These are phyloP conservation scores for Pyrgilauda ruficollis DNA, from an alignment of 2,113 vertebrate species.

Conservation along the genomic window DNA sequence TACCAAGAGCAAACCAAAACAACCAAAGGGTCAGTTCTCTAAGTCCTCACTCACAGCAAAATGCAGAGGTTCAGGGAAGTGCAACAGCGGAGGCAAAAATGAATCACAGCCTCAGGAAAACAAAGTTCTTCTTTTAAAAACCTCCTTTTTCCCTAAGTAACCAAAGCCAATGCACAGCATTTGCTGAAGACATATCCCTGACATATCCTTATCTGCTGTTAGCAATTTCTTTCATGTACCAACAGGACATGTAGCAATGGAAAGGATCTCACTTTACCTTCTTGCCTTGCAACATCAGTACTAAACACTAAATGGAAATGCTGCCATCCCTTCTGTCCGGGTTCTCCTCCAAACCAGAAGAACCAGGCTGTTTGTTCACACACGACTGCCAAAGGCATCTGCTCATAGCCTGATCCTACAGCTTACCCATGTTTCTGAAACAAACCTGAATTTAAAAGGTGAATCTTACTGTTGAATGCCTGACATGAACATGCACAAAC, in stretches of 20 bases:
- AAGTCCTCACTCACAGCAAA: background rate
- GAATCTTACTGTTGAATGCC: background rate
- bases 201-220: too few relatives aligned
- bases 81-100: background rate
- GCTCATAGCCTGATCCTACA: background rate
- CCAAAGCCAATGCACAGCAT: too few relatives aligned
- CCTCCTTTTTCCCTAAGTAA: background rate
- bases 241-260: too few relatives aligned
- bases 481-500: background rate
- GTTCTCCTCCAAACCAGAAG: background rate
- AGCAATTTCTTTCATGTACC: too few relatives aligned
- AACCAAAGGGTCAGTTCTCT: background rate
- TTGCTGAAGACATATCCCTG: too few relatives aligned
- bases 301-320: too few relatives aligned
- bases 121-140: background rate
- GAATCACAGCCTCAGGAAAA: background rate
- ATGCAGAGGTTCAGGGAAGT: background rate
- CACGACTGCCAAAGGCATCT: fast-evolving
- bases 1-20: background rate
- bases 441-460: background rate
- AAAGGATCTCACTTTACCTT: too few relatives aligned
- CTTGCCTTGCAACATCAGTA: too few relatives aligned
- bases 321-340: too few relatives aligned
- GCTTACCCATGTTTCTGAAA: background rate
- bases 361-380: background rate